Base-by-base conservation (phyloP, 1,140 invertebrate genomes). In the Thaumetopoea pityocampa region DNA sequence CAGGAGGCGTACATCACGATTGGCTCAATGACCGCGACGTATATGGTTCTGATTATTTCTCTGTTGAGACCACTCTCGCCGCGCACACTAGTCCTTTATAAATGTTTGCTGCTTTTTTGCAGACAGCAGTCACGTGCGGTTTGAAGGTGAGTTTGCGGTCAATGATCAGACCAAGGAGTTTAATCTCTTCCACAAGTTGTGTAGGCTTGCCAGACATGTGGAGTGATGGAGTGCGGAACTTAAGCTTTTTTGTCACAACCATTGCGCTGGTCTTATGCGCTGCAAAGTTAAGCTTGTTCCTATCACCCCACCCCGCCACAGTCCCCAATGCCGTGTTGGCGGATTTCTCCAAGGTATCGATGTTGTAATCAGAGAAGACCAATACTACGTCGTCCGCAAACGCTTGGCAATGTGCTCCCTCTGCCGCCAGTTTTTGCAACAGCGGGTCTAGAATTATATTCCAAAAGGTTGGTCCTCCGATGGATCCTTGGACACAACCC, bases 41-140 rank as follows among this genome's bases (percentile, higher is more conserved):
- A 48, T 8, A 53, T 52, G 1, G 44, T 53, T 15, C 37, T 26
- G 4, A 46, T 19, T 7, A 46, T 42, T 38, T 46, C 49, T n/a
- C 7, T 12, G 4, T 41, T 32, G 5, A 51, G 27, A 0, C 49
- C 1, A 33, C 37, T 22, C 18, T 30, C 12, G 29, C 43, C 3
- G 35, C 33, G 7, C 20, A 33, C 6, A 27, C 9, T 5, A 46
- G 27, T 26, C 29, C 23, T 11, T 29, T 45, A 18, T 45, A 45
- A 7, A 45, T 36, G 17, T 45, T 11, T n/a, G n/a, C n/a, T 6
- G 32, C 11, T 28, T 32, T 46, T 9, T 30, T 35, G 20, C 26
- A 37, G 1, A 7, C 5, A 4, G 23, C 9, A 5, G 29, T 8
- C 16, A 41, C 45, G 9, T 48, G 45, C 14, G 29, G 0, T 6